Percentiles rank a stretch among this genome's conserved stretches.
These are phyloP conservation scores for crab-eating macaque (Macaca fascicularis) DNA, from an alignment of 2,113 vertebrate species.

Conservation along the genomic window DNA sequence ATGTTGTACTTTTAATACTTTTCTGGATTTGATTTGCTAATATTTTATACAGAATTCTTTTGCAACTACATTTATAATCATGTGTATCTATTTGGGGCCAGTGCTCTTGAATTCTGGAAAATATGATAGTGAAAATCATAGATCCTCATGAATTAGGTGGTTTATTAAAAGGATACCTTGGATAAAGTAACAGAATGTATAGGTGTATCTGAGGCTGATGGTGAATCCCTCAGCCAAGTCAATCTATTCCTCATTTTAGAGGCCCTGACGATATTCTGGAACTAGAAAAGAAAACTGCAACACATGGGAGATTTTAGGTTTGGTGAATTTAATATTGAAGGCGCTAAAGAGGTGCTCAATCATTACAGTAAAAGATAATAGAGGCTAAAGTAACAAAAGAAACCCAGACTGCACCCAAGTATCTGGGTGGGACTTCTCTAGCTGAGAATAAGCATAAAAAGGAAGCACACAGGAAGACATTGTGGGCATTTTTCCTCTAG, in stretches of 20 bases:
- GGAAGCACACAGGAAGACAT: not conserved
- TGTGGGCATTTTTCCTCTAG: not conserved
- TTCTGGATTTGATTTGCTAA: conserved; percentile 27
- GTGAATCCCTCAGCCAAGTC: not conserved
- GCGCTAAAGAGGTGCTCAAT: not conserved
- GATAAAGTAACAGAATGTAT: not conserved
- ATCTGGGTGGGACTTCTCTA: not conserved
- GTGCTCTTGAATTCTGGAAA: not conserved
- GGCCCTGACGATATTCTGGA: not conserved
- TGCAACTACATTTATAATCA: not conserved
- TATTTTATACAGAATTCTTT: not conserved
- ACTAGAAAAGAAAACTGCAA: not conserved
- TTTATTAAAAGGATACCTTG: not conserved
- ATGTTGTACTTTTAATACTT: not conserved
- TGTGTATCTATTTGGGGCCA: not conserved
- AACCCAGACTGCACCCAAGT: not conserved
- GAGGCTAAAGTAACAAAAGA: not conserved
- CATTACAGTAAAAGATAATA: conserved; percentile 12
- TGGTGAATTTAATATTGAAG: not conserved
- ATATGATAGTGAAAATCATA: not conserved
- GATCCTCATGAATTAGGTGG: not conserved
- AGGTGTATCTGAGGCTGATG: not conserved
- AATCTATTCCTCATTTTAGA: not conserved
- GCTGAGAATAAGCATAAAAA: not conserved
- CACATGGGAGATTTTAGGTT: not conserved